These are phyloP conservation scores for Muscicapa adusta DNA, from an alignment of 2,113 vertebrate genomes.

Conservation along the genomic window DNA sequence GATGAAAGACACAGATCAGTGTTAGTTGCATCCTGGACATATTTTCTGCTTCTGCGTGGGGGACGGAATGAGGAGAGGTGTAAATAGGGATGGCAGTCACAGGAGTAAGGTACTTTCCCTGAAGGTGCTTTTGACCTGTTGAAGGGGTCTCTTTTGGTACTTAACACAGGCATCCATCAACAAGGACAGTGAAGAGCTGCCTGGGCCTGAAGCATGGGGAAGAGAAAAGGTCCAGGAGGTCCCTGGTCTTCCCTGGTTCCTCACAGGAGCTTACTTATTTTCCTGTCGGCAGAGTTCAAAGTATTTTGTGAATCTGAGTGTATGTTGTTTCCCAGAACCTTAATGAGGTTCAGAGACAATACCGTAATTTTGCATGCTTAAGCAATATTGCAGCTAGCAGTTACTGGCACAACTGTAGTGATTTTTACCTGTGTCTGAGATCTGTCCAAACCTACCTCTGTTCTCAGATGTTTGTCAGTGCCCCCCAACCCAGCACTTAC, in stretches of 20 bases:
- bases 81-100: background rate
- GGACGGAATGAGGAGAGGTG: background rate
- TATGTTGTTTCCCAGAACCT: background rate
- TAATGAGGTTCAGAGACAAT: background rate
- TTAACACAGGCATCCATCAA: background rate
- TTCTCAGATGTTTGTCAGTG: background rate
- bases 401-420: background rate
- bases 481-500: rapidly evolving
- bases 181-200: background rate
- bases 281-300: background rate
- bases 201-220: background rate
- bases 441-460: background rate
- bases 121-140: background rate
- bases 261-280: background rate
- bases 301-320: background rate
- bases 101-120: background rate
- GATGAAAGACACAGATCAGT: background rate
- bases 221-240: background rate
- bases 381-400: background rate
- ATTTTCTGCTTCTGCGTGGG: background rate
- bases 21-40: background rate
- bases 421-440: background rate
- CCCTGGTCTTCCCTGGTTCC: background rate
- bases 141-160: background rate
- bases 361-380: rapidly evolving